Evolutionary conservation across 2,113 vertebrate species (phyloP).

Genomic region (Anthoscopus minutus): DNA sequence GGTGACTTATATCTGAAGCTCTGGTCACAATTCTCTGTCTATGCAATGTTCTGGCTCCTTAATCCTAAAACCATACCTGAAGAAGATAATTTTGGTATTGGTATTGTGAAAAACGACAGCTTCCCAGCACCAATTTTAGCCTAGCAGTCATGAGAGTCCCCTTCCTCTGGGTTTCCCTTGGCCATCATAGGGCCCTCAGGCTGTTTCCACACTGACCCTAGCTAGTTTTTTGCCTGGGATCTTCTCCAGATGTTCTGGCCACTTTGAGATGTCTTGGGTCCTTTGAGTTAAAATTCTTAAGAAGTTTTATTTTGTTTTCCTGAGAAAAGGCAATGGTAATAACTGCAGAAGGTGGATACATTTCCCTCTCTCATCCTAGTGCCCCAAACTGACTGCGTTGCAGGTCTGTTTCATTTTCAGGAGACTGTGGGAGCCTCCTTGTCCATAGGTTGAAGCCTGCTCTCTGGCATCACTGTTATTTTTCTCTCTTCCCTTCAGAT

Average conservation of each 20-base stretch:
- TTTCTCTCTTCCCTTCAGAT: slow-evolving; percentile 69
- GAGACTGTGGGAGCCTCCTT: neutral
- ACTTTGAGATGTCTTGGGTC: neutral
- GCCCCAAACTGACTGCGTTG: neutral
- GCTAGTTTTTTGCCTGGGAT: neutral
- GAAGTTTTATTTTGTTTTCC: neutral
- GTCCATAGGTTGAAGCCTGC: neutral
- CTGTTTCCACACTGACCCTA: neutral
- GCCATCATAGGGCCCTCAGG: neutral
- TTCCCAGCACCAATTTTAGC: neutral
- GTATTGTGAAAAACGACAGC: neutral
- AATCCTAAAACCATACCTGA: neutral
- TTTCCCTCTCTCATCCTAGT: neutral
- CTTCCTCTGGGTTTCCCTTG: neutral
- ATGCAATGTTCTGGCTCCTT: neutral
- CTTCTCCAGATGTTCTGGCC: neutral
- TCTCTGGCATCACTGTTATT: neutral
- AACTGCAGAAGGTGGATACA: neutral
- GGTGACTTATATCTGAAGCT: neutral
- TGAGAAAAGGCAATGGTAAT: neutral
- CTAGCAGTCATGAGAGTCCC: neutral
- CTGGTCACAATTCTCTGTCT: neutral
- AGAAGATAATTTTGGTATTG: neutral
- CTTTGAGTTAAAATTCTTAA: neutral
- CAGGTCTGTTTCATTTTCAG: neutral